Evolutionary conservation across 2,888 invertebrate genomes (phyloP), one percentile per base, ranked within the genome.

Genomic region (Hypercompe scribonia): DNA sequence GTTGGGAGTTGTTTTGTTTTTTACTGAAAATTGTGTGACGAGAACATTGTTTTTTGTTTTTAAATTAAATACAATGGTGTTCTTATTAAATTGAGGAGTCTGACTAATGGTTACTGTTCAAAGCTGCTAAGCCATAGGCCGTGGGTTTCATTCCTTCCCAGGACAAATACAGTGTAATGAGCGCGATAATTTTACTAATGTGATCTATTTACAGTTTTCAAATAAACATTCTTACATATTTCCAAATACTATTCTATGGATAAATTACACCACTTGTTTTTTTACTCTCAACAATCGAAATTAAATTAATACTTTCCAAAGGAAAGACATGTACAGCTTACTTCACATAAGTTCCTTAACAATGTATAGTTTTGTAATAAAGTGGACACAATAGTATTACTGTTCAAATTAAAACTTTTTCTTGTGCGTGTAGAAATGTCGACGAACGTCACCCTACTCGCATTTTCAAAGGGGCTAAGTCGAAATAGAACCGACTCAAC

Each of bases 341-440:
- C 50, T n/a, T 54, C n/a, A 8, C 50, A n/a, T n/a, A 54, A 54
- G 50, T 54, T 54, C 11, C 50, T 54, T 54, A 54, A 24, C 50
- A 54, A 54, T n/a, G 24, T 54, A 54, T 54, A 54, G 50, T 54
- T 54, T n/a, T n/a, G 50, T 54, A 54, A 54, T n/a, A 54, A n/a
- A 28, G 58, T 28, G 28, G 28, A 58, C 58, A n/a, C n/a, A n/a
- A n/a, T 58, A 50, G 21, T 13, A n/a, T 8, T 54, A 54, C 28
- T 11, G 28, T 28, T 13, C 28, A 58, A 58, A 58, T 58, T 28
- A 58, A 58, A 58, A 28, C 28, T 58, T 58, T 58, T 15, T 28
- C 2, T 13, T 58, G 58, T 58, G 58, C 58, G 58, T 58, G 58
- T 15, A 28, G 54, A 13, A 58, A 58, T n/a, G 8, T 28, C 58